Evolutionary conservation across 37 sponge, comb jelly and placozoan genomes (phyloP).

Genomic region (Geodia barretti): DNA sequence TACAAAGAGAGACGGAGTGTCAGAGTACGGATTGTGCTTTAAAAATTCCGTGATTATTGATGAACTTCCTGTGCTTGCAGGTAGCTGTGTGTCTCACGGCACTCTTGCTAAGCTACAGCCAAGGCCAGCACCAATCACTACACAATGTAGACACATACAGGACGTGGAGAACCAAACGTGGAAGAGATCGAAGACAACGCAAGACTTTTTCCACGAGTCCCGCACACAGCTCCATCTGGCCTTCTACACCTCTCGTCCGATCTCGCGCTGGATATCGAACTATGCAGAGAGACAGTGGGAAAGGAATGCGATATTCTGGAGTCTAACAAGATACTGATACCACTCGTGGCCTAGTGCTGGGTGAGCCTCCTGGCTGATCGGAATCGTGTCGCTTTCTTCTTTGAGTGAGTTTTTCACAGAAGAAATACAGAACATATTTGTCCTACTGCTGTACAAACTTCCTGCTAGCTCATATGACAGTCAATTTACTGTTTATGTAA

Average conservation of each 20-base stretch:
- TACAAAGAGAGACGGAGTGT: too few species aligned
- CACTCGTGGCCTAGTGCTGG: slow-evolving; percentile 23
- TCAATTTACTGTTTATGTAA: too few species aligned
- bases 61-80: too few species aligned
- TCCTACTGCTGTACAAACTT: too few species aligned
- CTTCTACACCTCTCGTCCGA: slow-evolving; percentile 22
- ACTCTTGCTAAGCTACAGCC: too few species aligned
- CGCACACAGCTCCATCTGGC: slow-evolving; percentile 5
- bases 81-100: too few species aligned
- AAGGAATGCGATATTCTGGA: slow-evolving; percentile 36
- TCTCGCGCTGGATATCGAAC: slow-evolving; percentile 29
- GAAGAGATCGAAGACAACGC: neutral
- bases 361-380: slow-evolving; percentile 22
- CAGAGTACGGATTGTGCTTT: too few species aligned
- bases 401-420: slow-evolving; percentile 39
- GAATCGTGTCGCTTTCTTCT: slow-evolving; percentile 35
- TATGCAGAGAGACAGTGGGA: slow-evolving; percentile 25
- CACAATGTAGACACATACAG: too few species aligned
- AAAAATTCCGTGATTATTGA: too few species aligned
- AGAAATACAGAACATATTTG: too few species aligned
- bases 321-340: slow-evolving; percentile 37
- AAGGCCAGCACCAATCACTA: too few species aligned
- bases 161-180: neutral
- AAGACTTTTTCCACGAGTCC: slow-evolving; percentile 7
- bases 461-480: too few species aligned